Evolutionary conservation across 2,888 invertebrate genomes (phyloP), one percentile per base, ranked within the genome.

Genomic region (Caenorhabditis japonica): DNA sequence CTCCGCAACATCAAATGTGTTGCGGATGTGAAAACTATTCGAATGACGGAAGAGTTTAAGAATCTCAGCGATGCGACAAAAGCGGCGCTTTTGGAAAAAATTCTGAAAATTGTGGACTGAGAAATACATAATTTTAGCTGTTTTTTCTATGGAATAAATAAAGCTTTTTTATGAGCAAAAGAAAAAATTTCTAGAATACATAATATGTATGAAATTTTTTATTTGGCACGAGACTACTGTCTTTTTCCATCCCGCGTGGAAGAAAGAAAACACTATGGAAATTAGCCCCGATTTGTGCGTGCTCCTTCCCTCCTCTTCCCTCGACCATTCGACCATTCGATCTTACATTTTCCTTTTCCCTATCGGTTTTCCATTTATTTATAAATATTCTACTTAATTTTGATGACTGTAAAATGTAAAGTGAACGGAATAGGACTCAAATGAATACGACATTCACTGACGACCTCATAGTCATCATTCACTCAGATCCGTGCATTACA

Each of bases 1-100:
- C 77, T 86, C 13, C 79, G 80, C 21, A 80, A 81, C 8, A 77
- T 86, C 69, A 84, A 82, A 56, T 60, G 68, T n/a, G 58, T 76
- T 2, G 46, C 49, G 4, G 83, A 85, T 25, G 75, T 86, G 13
- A 83, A 83, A 69, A 34, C 55, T 8, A 60, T 86, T 19, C 79
- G 77, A 39, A 36, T 52, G 27, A 80, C 75, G 0, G 85, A 86
- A 55, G 86, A 85, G 49, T 85, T 79, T 72, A 85, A 85, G 52
- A 83, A 81, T 49, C 69, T 86, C 13, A 78, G 79, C 49, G 84
- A 86, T 46, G 64, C 82, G 36, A 86, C 86, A 3, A 84, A 84
- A 49, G 83, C 85, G 1, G 86, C 86, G 0, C 72, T 86, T 17
- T 71, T 85, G 21, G 85, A 86, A 69, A 85, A 84, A 53, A 52